These are phyloP conservation scores for Temnopleurus reevesii DNA, from an alignment of 53 echinoderm and acorn worm species.

Conservation along the genomic window DNA sequence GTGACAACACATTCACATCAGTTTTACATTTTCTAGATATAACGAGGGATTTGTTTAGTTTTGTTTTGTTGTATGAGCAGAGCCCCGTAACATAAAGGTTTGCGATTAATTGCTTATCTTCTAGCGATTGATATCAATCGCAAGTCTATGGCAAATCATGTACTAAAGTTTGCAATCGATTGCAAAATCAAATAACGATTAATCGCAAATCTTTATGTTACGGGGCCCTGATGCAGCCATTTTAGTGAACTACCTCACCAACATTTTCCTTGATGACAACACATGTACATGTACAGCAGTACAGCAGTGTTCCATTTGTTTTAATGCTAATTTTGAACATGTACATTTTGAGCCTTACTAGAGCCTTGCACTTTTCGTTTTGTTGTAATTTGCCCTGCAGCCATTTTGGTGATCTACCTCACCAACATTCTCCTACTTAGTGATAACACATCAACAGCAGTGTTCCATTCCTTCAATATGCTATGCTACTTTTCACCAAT, in stretches of 20 bases:
- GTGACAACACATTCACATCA: constrained; percentile 80
- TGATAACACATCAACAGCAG: constrained; percentile 83
- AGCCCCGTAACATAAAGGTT: no score
- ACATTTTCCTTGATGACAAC: no score
- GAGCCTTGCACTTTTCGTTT: neutral
- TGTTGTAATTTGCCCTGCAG: constrained; percentile 51
- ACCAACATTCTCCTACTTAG: constrained; percentile 80
- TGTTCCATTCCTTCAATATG: constrained; percentile 94
- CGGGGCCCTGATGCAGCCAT: no score
- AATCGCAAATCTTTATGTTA: no score
- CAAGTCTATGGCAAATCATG: no score
- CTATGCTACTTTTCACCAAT: constrained; percentile 97
- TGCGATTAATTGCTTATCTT: no score
- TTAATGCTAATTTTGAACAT: neutral
- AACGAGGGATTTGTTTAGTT: no score
- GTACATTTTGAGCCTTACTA: neutral
- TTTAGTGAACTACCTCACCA: no score
- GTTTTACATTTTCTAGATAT: constrained; percentile 86
- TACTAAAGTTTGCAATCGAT: no score
- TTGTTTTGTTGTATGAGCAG: no score
- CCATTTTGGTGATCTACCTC: constrained; percentile 92
- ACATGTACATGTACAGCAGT: neutral
- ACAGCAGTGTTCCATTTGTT: neutral
- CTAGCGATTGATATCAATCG: no score
- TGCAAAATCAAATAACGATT: no score